Percentiles rank a stretch among this genome's conserved stretches.
phyloP scores from a whole-genome alignment of 2,797 vertebrate species.

The Schizopygopsis malacanthus region DNA sequence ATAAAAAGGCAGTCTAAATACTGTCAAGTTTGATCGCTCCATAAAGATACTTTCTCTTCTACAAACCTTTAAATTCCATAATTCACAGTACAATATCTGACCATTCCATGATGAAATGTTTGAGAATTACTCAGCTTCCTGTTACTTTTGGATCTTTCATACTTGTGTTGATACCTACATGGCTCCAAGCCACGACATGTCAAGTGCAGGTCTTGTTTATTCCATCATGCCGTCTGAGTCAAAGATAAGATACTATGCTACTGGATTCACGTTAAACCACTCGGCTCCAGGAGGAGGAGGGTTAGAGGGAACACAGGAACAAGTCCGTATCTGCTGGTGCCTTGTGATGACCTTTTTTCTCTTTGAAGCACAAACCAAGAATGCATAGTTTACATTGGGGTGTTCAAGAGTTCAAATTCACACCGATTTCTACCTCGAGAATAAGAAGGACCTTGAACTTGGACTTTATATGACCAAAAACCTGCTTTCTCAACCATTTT shows the following conservation, averaged over 20 bases:
- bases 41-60: background rate
- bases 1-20: background rate
- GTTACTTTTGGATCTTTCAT: conserved; percentile 24
- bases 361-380: conserved; percentile 77
- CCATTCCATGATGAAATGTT: conserved; percentile 1
- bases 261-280: conserved; percentile 43
- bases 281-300: conserved; percentile 44
- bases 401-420: conserved; percentile 30
- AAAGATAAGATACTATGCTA: conserved; percentile 65
- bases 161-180: conserved; percentile 31
- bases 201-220: conserved; percentile 54
- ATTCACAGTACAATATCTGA: background rate
- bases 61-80: conserved; percentile 11
- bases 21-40: background rate
- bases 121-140: background rate
- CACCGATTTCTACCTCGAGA: conserved; percentile 41
- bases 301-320: conserved; percentile 55
- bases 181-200: conserved; percentile 57
- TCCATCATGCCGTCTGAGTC: conserved; percentile 57
- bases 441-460: conserved; percentile 12
- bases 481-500: conserved; percentile 11
- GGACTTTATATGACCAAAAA: conserved; percentile 18
- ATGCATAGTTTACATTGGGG: conserved; percentile 73
- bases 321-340: conserved; percentile 73
- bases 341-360: conserved; percentile 63